Evolutionary conservation across 2,888 invertebrate species (phyloP).

Genomic region (Pristionchus mayeri): DNA sequence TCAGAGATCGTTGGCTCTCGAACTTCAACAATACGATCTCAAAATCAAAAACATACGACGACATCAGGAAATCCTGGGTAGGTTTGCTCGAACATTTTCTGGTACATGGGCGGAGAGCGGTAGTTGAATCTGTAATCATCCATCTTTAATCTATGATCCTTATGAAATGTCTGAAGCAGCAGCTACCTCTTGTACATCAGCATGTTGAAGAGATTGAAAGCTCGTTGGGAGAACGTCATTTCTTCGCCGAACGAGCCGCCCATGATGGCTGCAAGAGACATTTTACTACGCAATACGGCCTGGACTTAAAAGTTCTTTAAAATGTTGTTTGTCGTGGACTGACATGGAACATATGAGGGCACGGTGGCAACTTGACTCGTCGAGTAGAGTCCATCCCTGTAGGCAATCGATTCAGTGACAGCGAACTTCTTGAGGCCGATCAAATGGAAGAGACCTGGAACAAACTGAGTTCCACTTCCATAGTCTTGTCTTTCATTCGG

Average conservation of each 20-base stretch:
- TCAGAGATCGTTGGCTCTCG: too few species aligned
- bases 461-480: too few species aligned
- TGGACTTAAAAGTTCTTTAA: neutral
- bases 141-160: too few species aligned
- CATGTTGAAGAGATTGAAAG: neutral
- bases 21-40: neutral
- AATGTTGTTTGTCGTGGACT: neutral
- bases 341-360: conserved; percentile 56
- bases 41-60: neutral
- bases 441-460: neutral
- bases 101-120: neutral
- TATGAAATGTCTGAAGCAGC: too few species aligned
- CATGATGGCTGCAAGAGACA: neutral
- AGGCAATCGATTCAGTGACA: neutral
- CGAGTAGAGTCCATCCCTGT: conserved; percentile 53
- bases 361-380: conserved; percentile 55
- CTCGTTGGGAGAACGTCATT: neutral
- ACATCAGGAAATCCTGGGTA: conserved; percentile 1
- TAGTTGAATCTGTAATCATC: neutral
- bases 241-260: conserved; percentile 26
- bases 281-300: neutral
- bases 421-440: conserved; percentile 2
- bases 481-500: too few species aligned
- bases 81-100: neutral
- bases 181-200: neutral